Evolutionary conservation across 2,888 invertebrate genomes (phyloP).

Genomic region (Campoplex capitator): DNA sequence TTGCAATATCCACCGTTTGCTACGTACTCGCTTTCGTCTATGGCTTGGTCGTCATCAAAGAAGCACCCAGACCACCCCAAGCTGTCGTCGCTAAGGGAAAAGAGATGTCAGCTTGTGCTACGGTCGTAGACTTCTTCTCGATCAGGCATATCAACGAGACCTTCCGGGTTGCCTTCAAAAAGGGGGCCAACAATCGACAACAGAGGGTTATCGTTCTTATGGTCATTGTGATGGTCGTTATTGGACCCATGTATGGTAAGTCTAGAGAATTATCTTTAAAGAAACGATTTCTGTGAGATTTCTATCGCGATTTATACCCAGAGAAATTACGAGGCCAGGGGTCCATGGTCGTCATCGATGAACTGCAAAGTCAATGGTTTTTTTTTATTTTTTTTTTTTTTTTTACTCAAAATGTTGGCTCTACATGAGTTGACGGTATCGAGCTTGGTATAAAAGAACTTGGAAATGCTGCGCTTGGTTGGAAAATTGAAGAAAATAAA

Average conservation of each 20-base stretch:
- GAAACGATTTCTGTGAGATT: not conserved
- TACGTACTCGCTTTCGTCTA: conserved; percentile 91
- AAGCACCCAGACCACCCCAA: conserved; percentile 85
- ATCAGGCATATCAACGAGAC: conserved; percentile 91
- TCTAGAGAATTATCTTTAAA: conserved; percentile 44
- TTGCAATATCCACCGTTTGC: conserved; percentile 90
- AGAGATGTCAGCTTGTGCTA: conserved; percentile 85
- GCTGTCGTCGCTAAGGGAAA: conserved; percentile 82
- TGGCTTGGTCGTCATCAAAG: conserved; percentile 90
- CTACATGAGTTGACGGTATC: not conserved
- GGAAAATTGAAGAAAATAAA: not conserved
- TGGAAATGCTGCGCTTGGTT: not conserved
- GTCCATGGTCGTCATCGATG: not conserved
- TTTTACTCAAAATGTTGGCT: not conserved
- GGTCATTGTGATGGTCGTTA: conserved; percentile 93
- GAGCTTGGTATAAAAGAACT: not conserved
- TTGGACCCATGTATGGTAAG: conserved; percentile 94
- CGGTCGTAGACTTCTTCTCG: conserved; percentile 91
- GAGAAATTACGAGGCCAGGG: not conserved
- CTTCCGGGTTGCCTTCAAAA: conserved; percentile 92
- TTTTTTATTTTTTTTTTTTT: not conserved
- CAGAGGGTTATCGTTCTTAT: conserved; percentile 91
- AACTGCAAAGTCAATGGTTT: not conserved
- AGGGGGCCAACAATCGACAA: conserved; percentile 90
- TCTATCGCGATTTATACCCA: not conserved